Percentiles rank a stretch among this genome's conserved stretches.
phyloP scores from a whole-genome alignment of 2,888 invertebrate species.

The Tenthredo scrophulariae region DNA sequence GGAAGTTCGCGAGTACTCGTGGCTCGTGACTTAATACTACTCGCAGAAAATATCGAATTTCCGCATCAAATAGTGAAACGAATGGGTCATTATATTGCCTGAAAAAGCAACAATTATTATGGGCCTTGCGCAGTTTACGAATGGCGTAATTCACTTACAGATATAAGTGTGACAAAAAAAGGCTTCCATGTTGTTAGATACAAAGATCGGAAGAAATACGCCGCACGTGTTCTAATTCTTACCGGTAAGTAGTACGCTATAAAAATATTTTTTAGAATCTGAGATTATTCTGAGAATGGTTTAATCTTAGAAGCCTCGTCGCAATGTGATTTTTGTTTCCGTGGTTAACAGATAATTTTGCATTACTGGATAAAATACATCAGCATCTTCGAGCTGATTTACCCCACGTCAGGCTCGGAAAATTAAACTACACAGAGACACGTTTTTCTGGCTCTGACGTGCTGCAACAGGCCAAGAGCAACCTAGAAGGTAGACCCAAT shows the following conservation, averaged over 20 bases:
- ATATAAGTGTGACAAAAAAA: not conserved
- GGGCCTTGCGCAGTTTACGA: constrained; percentile 2
- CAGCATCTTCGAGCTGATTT: not conserved
- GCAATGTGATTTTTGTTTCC: not conserved
- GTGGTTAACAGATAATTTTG: not conserved
- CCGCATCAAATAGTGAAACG: not conserved
- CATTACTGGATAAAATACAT: not conserved
- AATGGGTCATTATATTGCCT: not conserved
- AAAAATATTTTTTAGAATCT: not conserved
- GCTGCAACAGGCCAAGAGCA: not conserved
- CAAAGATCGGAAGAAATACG: not conserved
- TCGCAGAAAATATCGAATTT: not conserved
- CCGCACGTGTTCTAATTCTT: not conserved
- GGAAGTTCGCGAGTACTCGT: no score
- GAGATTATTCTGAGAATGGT: not conserved
- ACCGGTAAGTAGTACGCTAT: constrained; percentile 8
- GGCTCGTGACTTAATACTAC: not conserved
- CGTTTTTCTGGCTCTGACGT: not conserved
- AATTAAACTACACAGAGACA: not conserved
- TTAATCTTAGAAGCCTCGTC: not conserved
- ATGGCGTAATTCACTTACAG: not conserved
- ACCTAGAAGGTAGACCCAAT: not conserved
- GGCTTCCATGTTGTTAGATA: not conserved
- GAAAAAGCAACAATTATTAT: not conserved
- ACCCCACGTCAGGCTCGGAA: not conserved